Percentiles rank a stretch among this genome's conserved stretches.
Evolutionary conservation across 2,888 invertebrate genomes (phyloP).

Genomic region (Zelleria hepariella): DNA sequence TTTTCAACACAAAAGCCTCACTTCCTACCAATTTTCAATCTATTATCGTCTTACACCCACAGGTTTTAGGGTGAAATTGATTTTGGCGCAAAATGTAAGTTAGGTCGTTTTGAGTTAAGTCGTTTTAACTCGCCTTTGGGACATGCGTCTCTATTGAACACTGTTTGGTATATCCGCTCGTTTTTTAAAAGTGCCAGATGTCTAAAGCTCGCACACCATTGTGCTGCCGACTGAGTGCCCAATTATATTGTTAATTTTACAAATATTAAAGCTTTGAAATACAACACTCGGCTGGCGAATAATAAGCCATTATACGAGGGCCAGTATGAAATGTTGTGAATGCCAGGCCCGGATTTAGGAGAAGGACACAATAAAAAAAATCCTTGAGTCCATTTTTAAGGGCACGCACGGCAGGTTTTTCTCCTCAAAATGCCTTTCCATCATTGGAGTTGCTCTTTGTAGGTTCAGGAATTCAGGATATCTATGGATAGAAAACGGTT

Average conservation of each 20-base stretch:
- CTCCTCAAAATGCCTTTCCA: too few species aligned
- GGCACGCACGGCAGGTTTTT: too few species aligned
- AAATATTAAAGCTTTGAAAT: conserved; percentile 63
- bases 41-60: not conserved
- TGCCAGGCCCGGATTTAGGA: not conserved
- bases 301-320: conserved; percentile 56
- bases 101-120: not conserved
- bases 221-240: conserved; percentile 56
- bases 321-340: not conserved
- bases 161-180: conserved; percentile 66
- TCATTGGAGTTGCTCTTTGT: too few species aligned
- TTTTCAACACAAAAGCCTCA: not conserved
- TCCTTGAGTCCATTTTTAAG: too few species aligned
- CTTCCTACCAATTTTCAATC: not conserved
- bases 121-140: conserved; percentile 40
- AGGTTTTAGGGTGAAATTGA: not conserved
- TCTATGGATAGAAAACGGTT: too few species aligned
- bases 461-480: too few species aligned
- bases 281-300: conserved; percentile 52
- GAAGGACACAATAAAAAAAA: too few species aligned
- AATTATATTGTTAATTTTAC: conserved; percentile 72
- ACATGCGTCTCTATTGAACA: conserved; percentile 55
- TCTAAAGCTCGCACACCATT: conserved; percentile 37
- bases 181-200: conserved; percentile 65
- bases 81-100: not conserved